Evolutionary conservation across 1,140 invertebrate genomes (phyloP), one percentile per base, ranked within the genome.

Genomic region (Ctenoplectra terminalis): DNA sequence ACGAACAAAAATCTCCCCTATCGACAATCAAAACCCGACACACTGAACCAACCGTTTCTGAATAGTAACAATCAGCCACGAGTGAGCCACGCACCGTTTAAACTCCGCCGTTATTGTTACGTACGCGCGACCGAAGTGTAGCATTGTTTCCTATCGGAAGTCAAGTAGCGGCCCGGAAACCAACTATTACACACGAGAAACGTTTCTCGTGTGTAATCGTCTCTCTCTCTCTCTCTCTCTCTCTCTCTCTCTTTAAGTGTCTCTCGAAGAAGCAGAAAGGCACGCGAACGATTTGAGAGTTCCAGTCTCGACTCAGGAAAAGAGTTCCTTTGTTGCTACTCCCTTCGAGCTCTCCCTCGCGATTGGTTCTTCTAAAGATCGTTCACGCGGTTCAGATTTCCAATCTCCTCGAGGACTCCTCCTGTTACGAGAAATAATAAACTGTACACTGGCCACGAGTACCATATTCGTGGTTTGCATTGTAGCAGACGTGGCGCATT

Each of bases 61-160:
- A 52, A 58, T 43, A 37, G 34, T n/a, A 58, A 83, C 29, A 69
- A 74, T 80, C 31, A 67, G 48, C 50, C 74, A 78, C 67, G 60
- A 85, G 63, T 63, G 46, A 43, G 56, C 34, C 67, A 43, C 46
- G 66, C 69, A 73, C 82, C 80, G 69, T 83, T 85, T 79, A 73
- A 72, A 63, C 73, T 63, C 31, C 9, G 63, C 29, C 11, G 50
- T 77, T 69, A 77, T 77, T 77, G 58, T 78, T 66, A 48, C 69
- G 60, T 64, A 13, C 46, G 56, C 80, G 56, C 26, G 52, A 46
- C 31, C 61, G 72, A 71, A 85, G 75, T 80, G 84, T 80, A 80
- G 81, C 81, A 85, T 85, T 85, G 84, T 85, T 85, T 80, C 70
- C 23, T 17, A 48, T 56, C 70, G 74, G 67, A 29, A 66, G 50